phyloP scores from a whole-genome alignment of 2,797 vertebrate genomes.

The Buphagus erythrorhynchus region DNA sequence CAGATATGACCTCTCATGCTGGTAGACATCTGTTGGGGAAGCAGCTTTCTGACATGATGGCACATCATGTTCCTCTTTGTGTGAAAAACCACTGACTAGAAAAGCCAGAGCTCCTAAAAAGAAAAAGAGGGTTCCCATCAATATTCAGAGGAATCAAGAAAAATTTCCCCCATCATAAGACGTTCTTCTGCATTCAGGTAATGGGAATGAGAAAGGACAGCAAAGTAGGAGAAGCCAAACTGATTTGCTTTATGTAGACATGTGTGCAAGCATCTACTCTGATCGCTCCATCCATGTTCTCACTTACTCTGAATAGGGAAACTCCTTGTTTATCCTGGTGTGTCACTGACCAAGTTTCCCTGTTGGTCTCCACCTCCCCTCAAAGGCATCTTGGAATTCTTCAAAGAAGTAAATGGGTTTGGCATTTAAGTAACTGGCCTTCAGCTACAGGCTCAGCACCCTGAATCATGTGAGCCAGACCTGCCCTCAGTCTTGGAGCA shows the following conservation, averaged over 20 bases:
- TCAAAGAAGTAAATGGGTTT: not conserved
- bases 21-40: not conserved
- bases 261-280: not conserved
- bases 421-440: not conserved
- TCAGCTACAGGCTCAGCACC: not conserved
- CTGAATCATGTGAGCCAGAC: not conserved
- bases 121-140: not conserved
- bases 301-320: not conserved
- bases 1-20: not conserved
- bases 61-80: not conserved
- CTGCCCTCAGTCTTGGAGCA: not conserved
- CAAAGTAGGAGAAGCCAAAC: not conserved
- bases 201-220: not conserved
- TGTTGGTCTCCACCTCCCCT: not conserved
- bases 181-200: not conserved
- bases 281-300: not conserved
- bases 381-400: not conserved
- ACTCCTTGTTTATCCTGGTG: not conserved
- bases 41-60: not conserved
- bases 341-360: not conserved
- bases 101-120: not conserved
- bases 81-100: not conserved
- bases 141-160: not conserved
- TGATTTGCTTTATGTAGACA: not conserved
- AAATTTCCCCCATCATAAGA: not conserved